Base-by-base conservation (phyloP, 2,797 vertebrate species). In the Acanthurus leucopareius region DNA sequence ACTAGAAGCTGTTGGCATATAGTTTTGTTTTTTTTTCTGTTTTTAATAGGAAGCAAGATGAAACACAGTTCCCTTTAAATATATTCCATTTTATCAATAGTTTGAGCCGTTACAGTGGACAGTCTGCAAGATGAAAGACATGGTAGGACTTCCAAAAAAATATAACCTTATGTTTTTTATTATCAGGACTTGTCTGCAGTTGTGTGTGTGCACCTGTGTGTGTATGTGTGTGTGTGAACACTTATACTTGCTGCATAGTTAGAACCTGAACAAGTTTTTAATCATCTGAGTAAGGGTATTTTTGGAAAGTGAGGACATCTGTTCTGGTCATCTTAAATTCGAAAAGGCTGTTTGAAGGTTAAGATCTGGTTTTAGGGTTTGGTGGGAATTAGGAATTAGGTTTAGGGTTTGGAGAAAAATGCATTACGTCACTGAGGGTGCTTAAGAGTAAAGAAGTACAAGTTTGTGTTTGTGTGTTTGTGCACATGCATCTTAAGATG, bases 81-180 rank as follows among this genome's bases (percentile, higher is more conserved):
- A 74, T 81, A 85, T 84, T 87, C 65, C 20, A 52, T 82, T 84
- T 75, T 48, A 89, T 88, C 73, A 80, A 73, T 68, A 66, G 48
- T 84, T 77, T 71, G 51, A 79, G 73, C 47, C 62, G 79, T 82
- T 80, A 77, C 68, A 53, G 81, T 75, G 78, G 84, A 80, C 68
- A 71, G 56, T 56, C 45, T 77, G 79, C 86, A 93, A 85, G 83
- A 89, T 92, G 84, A 91, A 91, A 88, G 63, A 62, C 83, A 75
- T 88, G 85, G 87, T 86, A 80, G n/a, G 80, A 83, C 56, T 82
- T 80, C 86, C 71, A 73, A 81, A 65, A 65, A 85, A 85, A 83
- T 76, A 79, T 65, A 79, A 49, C 72, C 63, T 72, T 51, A 32
- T 69, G 47, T 47, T 84, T 89, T 88, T 73, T 79, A 79, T 87